Percentiles rank a stretch among this genome's conserved stretches.
These are phyloP conservation scores for Cherax quadricarinatus DNA, from an alignment of 1,140 invertebrate species.

Conservation along the genomic window DNA sequence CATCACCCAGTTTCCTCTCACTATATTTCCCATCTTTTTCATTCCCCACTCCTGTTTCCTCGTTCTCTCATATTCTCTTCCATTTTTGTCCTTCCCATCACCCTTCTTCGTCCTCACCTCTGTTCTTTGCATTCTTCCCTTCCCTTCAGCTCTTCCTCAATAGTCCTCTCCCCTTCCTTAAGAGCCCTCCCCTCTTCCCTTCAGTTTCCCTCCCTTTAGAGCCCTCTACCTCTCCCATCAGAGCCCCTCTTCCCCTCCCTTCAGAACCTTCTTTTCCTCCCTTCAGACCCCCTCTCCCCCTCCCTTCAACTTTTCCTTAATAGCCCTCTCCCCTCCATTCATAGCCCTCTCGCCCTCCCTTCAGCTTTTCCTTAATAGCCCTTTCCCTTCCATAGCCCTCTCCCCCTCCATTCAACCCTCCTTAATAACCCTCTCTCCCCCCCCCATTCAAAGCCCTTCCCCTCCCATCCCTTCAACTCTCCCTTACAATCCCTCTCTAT, in stretches of 20 bases:
- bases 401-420: not conserved
- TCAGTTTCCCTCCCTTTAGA: constrained; percentile 15
- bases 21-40: too few species aligned
- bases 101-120: not conserved
- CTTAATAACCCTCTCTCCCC: not conserved
- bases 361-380: too few species aligned
- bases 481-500: too few species aligned
- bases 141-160: not conserved
- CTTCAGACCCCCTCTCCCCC: not conserved
- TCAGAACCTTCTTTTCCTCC: not conserved
- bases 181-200: not conserved
- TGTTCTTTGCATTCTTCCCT: not conserved
- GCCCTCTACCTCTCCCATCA: not conserved
- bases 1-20: not conserved
- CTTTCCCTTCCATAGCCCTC: not conserved
- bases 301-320: not conserved
- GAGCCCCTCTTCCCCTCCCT: not conserved
- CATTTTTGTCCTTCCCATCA: not conserved
- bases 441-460: not conserved
- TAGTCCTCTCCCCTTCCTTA: constrained; percentile 7
- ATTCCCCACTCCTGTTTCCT: too few species aligned
- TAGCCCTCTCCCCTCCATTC: not conserved
- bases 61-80: too few species aligned
- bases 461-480: not conserved
- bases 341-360: too few species aligned